Evolutionary conservation across 2,888 invertebrate genomes (phyloP).

Genomic region (Anthophora plumipes): DNA sequence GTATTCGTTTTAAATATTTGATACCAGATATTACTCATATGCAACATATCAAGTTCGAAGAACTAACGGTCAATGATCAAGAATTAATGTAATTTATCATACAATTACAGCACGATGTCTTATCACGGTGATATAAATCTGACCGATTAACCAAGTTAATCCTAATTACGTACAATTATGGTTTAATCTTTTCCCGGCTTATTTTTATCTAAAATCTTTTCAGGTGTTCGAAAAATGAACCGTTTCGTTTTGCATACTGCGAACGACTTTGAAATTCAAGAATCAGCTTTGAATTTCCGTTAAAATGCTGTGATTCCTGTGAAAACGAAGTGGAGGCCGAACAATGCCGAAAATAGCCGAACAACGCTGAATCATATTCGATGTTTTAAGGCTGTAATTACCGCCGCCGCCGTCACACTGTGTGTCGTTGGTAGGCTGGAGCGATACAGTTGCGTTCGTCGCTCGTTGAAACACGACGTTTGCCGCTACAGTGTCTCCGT

Average conservation of each 20-base stretch:
- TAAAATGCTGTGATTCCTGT: neutral
- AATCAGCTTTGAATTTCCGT: conserved; percentile 20
- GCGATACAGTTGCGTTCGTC: neutral
- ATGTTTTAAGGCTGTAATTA: conserved; percentile 34
- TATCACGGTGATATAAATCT: neutral
- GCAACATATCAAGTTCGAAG: neutral
- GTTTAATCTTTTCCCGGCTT: neutral
- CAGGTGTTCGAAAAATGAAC: neutral
- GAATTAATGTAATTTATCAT: neutral
- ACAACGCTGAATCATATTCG: conserved; percentile 38
- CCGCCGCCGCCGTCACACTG: conserved; percentile 21
- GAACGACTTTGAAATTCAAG: neutral
- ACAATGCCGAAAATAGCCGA: conserved; percentile 42
- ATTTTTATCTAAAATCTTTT: neutral
- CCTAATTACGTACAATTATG: neutral
- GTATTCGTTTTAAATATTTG: too few relatives aligned
- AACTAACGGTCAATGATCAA: neutral
- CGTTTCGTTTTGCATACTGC: neutral
- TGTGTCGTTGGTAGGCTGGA: neutral
- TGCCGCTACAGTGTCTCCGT: neutral
- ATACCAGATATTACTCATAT: too few relatives aligned
- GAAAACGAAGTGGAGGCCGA: conserved; percentile 23
- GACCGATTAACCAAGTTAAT: neutral
- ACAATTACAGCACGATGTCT: neutral
- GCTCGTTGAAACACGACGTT: conserved; percentile 7